Evolutionary conservation across 2,113 vertebrate genomes (phyloP), one percentile per base, ranked within the genome.

Genomic region (Athene noctua): DNA sequence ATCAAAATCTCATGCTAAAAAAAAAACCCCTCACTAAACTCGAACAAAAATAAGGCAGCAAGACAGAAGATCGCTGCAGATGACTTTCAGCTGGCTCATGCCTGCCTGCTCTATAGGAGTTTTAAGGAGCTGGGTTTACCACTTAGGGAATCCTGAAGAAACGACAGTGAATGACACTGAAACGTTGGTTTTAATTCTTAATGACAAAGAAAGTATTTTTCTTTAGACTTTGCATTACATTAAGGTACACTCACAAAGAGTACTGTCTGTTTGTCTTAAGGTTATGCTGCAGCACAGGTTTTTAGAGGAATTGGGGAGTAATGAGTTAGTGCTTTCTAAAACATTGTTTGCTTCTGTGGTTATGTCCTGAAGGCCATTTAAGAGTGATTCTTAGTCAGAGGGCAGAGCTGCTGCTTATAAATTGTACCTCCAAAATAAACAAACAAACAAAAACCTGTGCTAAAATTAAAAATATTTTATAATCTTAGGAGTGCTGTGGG

Each of bases 1-100:
- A 9, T 91, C 61, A 49, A 96, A 97, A 96, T 96, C 91, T 95
- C 84, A 74, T 84, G 87, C 88, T 96, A 92, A 95, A 93, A 91
- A 93, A 84, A 94, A 87, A 18, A 4, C 5, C 3, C 22, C 65
- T 83, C 34, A 17, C 65, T 82, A 65, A 92, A 94, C 91, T 87
- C 0, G 1, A 92, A 85, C 51, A 57, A 94, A 96, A 95, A 89
- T 62, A 88, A 95, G 92, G 54, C 92, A 95, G 77, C 25, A 5
- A 80, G 44, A 66, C 80, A 81, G 80, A 72, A 80, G 93, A 92
- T 66, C 2, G 30, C 84, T 85, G 87, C 62, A 94, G 90, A 96
- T 42, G 66, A 94, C 67, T 96, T 95, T 95, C 91, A 97, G 88
- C 85, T 92, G 91, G 73, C 77, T 95, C 7, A 16, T 74, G 92